Evolutionary conservation across 2,888 invertebrate species (phyloP).

Genomic region (Linnaemya vulpina): DNA sequence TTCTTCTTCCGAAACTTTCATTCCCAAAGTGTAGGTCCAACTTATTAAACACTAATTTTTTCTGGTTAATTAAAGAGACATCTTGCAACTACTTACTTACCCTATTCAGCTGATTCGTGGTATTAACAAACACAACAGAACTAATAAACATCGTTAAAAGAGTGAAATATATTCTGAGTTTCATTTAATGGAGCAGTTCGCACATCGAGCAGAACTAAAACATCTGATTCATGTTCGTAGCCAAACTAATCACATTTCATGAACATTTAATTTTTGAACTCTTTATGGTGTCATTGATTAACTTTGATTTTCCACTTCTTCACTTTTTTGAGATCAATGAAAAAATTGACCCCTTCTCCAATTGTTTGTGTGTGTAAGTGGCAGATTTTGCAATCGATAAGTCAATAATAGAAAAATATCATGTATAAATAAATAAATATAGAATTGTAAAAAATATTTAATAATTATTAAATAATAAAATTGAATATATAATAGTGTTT

Average conservation of each 20-base stretch:
- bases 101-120: not conserved
- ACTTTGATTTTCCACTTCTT: conserved; percentile 59
- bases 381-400: conserved; percentile 51
- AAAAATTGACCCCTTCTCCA: conserved; percentile 44
- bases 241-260: not conserved
- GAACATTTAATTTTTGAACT: conserved; percentile 21
- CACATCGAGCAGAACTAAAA: conserved; percentile 5
- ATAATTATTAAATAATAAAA: too few species aligned
- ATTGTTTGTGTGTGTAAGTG: conserved; percentile 5
- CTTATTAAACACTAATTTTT: too few species aligned
- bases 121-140: not conserved
- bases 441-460: too few species aligned
- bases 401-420: conserved; percentile 8
- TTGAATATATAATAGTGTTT: too few species aligned
- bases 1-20: too few species aligned
- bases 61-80: too few species aligned
- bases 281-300: conserved; percentile 65
- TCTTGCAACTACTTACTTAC: not conserved
- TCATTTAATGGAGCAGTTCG: conserved; percentile 20
- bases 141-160: conserved; percentile 11
- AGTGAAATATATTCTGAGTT: conserved; percentile 13
- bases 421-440: not conserved
- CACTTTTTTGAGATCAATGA: conserved; percentile 50
- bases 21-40: too few species aligned
- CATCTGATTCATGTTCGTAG: conserved; percentile 27